Percentiles rank a stretch among this genome's conserved stretches.
phyloP scores from a whole-genome alignment of 2,888 invertebrate species.

The Mimachlamys varia region DNA sequence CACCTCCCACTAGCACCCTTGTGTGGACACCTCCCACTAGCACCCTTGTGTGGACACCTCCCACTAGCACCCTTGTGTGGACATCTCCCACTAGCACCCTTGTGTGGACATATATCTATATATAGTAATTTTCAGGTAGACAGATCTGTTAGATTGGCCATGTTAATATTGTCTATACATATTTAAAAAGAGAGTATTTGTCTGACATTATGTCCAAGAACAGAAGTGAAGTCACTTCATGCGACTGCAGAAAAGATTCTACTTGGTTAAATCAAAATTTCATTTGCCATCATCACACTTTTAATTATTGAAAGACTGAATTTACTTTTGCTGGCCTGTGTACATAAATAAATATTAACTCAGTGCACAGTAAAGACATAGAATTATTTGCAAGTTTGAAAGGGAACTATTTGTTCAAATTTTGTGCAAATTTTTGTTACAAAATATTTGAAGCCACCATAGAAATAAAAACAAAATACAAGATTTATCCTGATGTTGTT shows the following conservation, averaged over 20 bases:
- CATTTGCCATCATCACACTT: background rate
- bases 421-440: background rate
- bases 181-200: background rate
- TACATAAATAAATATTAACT: background rate
- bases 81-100: background rate
- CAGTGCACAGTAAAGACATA: background rate
- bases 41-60: background rate
- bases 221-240: background rate
- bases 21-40: background rate
- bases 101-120: background rate
- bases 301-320: background rate
- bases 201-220: background rate
- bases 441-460: background rate
- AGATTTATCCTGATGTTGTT: background rate
- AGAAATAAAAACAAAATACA: background rate
- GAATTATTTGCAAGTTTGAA: background rate
- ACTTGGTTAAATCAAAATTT: background rate
- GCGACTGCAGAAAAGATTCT: background rate
- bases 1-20: background rate
- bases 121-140: too few relatives aligned
- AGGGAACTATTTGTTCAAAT: background rate
- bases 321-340: background rate
- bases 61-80: background rate
- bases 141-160: too few relatives aligned
- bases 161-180: too few relatives aligned